phyloP scores from a whole-genome alignment of 2,113 vertebrate genomes.

The Carassius auratus region DNA sequence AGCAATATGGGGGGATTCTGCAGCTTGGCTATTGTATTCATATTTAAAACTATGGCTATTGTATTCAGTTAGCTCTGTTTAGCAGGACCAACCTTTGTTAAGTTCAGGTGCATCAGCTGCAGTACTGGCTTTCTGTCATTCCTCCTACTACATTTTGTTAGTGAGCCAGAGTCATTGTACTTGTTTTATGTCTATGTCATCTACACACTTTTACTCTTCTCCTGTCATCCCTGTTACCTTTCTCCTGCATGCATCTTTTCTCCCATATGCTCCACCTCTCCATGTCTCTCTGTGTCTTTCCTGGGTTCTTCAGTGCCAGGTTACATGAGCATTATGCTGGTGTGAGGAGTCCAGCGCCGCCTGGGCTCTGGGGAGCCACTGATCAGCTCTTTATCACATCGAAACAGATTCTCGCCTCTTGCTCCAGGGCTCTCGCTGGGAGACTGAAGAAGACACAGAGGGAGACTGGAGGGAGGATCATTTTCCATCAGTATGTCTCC shows the following conservation, averaged over 20 bases:
- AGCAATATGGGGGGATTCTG: neutral
- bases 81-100: neutral
- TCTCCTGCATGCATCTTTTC: conserved; percentile 35
- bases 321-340: conserved; percentile 70
- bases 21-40: neutral
- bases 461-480: conserved; percentile 38
- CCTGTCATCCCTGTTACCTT: conserved; percentile 7
- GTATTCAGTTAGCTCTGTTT: neutral
- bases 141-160: conserved; percentile 5
- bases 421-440: conserved; percentile 63
- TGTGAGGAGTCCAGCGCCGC: conserved; percentile 66
- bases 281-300: conserved; percentile 45
- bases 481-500: neutral
- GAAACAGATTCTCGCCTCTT: conserved; percentile 74
- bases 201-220: neutral
- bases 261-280: conserved; percentile 38
- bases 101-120: conserved; percentile 32
- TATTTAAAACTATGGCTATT: no score
- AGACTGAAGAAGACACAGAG: conserved; percentile 58
- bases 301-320: conserved; percentile 69
- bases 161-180: neutral
- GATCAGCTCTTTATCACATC: conserved; percentile 77
- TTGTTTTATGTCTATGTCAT: neutral
- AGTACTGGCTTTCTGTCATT: conserved; percentile 19
- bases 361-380: conserved; percentile 68